A percentile compares a stretch with the other conserved stretches of the same genome.
Conservation (phyloP, 2,797 vertebrate species). For the Choloepus didactylus region DNA sequence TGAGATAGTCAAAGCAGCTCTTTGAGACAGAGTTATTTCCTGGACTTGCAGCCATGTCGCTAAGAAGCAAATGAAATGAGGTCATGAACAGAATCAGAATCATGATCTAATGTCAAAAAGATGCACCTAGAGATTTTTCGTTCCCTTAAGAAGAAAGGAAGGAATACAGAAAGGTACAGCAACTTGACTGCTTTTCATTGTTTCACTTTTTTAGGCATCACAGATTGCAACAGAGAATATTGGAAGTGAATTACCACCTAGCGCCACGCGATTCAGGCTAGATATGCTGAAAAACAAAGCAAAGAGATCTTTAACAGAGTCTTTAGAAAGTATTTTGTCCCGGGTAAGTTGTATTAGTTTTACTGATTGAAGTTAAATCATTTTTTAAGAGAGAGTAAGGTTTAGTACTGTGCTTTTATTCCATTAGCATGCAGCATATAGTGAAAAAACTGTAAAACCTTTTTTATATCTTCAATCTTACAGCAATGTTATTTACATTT, state of each 20-base stretch:
- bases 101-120: neutral
- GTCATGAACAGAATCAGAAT: neutral
- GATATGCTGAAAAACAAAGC: constrained; percentile 95
- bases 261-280: constrained; percentile 92
- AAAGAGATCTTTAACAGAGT: constrained; percentile 94
- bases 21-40: neutral
- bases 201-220: constrained; percentile 79
- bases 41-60: neutral
- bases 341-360: constrained; percentile 86
- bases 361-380: neutral
- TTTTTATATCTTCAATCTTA: constrained; percentile 9
- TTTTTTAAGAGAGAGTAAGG: neutral
- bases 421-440: neutral
- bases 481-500: neutral
- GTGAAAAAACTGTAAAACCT: neutral
- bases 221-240: constrained; percentile 85
- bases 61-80: neutral
- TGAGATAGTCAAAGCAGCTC: neutral
- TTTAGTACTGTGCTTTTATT: neutral
- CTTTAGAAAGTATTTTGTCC: constrained; percentile 80
- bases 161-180: neutral
- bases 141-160: neutral
- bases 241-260: constrained; percentile 88
- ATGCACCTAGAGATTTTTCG: neutral
- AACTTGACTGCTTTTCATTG: neutral